A percentile compares a stretch with the other conserved stretches of the same genome.
Evolutionary conservation across 2,113 vertebrate species (phyloP).

Genomic region (Gobius niger): DNA sequence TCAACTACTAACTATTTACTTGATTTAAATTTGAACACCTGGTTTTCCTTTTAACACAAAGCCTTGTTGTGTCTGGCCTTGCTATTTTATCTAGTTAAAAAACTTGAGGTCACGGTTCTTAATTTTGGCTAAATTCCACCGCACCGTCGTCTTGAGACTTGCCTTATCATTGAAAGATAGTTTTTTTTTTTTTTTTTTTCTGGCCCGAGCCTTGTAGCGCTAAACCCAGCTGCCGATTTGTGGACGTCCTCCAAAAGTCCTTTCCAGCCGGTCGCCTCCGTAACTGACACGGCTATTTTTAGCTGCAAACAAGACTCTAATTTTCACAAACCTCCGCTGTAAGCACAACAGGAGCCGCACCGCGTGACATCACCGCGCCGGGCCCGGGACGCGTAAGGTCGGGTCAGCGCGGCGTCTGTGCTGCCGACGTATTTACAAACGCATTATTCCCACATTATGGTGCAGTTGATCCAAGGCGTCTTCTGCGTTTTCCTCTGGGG

Average conservation of each 20-base stretch:
- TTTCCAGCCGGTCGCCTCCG: conserved; percentile 28
- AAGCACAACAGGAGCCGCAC: neutral
- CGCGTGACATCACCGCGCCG: neutral
- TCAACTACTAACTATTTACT: too few species aligned
- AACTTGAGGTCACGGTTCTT: neutral
- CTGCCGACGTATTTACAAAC: neutral
- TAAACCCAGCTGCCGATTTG: conserved; percentile 47
- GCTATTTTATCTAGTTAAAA: neutral
- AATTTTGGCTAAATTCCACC: neutral
- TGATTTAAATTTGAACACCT: too few species aligned
- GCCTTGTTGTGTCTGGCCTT: neutral
- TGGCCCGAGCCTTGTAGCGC: conserved; percentile 22
- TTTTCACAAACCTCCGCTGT: conserved; percentile 20
- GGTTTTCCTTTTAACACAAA: too few species aligned
- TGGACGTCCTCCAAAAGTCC: conserved; percentile 49
- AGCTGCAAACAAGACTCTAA: conserved; percentile 15
- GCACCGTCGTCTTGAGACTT: neutral
- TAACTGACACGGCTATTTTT: conserved; percentile 24
- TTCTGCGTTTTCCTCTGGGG: neutral
- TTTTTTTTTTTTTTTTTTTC: conserved; percentile 21
- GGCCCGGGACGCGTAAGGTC: neutral
- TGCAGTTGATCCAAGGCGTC: neutral
- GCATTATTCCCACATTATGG: neutral
- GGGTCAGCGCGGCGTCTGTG: neutral
- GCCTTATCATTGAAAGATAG: conserved; percentile 25